phyloP scores from a whole-genome alignment of 2,113 vertebrate species.

The Chlorocebus sabaeus region DNA sequence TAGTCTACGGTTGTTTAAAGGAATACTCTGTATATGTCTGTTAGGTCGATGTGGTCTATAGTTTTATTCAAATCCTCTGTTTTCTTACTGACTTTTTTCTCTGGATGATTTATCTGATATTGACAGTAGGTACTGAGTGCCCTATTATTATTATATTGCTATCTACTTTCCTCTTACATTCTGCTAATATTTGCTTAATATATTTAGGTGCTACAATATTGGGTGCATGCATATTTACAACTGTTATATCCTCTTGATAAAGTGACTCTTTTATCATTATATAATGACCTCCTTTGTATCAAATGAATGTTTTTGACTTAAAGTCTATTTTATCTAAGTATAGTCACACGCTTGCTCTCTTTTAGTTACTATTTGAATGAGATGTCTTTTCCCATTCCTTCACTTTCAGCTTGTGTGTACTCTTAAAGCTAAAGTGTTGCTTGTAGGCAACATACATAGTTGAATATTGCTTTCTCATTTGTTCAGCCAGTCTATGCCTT shows the following conservation, averaged over 20 bases:
- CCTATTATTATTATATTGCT: background rate
- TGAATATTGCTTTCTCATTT: background rate
- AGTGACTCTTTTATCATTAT: background rate
- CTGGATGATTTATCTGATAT: background rate
- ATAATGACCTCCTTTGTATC: background rate
- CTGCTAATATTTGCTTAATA: background rate
- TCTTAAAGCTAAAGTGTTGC: background rate
- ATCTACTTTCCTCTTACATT: background rate
- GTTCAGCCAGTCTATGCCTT: background rate
- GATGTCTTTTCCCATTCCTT: background rate
- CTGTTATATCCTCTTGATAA: background rate
- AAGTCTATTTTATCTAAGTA: background rate
- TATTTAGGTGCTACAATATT: background rate
- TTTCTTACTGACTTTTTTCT: background rate
- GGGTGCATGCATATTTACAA: background rate
- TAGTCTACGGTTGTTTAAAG: background rate
- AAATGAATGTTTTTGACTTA: background rate
- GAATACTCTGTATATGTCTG: background rate
- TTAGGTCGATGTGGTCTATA: background rate
- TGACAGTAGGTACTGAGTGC: background rate
- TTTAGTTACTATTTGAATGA: background rate
- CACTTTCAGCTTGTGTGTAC: background rate
- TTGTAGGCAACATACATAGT: background rate
- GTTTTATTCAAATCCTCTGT: background rate
- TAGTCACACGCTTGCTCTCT: rapidly evolving